Evolutionary conservation across 2,113 vertebrate genomes (phyloP).

Genomic region (Ciconia maguari): DNA sequence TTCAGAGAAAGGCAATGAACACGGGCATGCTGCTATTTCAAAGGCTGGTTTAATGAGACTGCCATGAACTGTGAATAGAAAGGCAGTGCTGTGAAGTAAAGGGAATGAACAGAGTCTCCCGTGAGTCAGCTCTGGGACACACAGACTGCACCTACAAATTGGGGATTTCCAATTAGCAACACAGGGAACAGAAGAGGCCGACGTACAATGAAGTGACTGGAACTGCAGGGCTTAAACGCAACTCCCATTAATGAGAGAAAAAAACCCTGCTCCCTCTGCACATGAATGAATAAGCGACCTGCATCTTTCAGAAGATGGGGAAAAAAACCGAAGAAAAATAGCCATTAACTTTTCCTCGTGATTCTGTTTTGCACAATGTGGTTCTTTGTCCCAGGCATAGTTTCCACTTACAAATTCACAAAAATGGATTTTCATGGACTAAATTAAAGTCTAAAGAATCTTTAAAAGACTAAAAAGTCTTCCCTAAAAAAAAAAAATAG

Average conservation of each 20-base stretch:
- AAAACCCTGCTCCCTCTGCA: neutral
- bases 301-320: neutral
- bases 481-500: neutral
- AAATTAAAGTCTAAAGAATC: neutral
- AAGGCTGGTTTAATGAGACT: slow-evolving; percentile 20
- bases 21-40: neutral
- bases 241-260: neutral
- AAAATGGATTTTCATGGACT: neutral
- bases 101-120: slow-evolving; percentile 22
- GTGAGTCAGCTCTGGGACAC: slow-evolving; percentile 33
- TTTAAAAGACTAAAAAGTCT: neutral
- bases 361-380: neutral
- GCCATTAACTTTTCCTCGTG: neutral
- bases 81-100: slow-evolving; percentile 25
- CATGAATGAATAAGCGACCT: neutral
- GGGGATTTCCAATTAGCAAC: slow-evolving; percentile 52
- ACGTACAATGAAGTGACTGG: neutral
- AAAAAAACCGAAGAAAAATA: neutral
- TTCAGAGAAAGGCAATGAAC: slow-evolving; percentile 10
- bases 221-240: neutral
- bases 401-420: neutral
- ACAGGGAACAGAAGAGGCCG: neutral
- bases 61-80: slow-evolving; percentile 35
- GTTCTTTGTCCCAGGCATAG: neutral
- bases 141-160: slow-evolving; percentile 30